Conservation (phyloP, 2,888 invertebrate genomes). For the Hydrotaea diabolus region DNA sequence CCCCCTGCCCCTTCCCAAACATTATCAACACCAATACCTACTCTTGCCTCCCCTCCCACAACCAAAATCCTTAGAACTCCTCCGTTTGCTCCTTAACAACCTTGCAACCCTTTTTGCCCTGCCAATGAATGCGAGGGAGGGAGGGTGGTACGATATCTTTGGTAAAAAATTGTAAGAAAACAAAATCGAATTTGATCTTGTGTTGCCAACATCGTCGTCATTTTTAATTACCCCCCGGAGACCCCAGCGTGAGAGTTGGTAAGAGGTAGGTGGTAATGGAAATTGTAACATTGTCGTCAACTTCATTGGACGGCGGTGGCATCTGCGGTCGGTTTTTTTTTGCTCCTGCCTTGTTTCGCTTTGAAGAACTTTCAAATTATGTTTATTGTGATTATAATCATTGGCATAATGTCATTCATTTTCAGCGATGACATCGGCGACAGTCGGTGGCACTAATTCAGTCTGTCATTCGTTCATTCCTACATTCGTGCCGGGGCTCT, state of each 20-base stretch:
- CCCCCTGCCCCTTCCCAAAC: background rate
- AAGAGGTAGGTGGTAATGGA: slow-evolving; percentile 3
- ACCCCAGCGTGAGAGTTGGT: slow-evolving; percentile 56
- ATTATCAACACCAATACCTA: background rate
- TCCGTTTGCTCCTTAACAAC: background rate
- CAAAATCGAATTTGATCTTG: slow-evolving; percentile 66
- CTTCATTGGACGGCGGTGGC: slow-evolving; percentile 10
- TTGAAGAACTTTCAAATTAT: slow-evolving; percentile 74
- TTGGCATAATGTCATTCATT: slow-evolving; percentile 32
- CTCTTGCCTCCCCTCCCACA: no score
- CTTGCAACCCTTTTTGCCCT: slow-evolving; percentile 54
- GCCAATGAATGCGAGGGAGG: background rate
- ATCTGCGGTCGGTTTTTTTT: slow-evolving; percentile 42
- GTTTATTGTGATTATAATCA: slow-evolving; percentile 62
- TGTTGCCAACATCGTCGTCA: slow-evolving; percentile 62
- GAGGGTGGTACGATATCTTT: background rate
- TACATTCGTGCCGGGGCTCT: background rate
- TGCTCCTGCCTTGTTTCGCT: slow-evolving; percentile 67
- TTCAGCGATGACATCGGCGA: background rate
- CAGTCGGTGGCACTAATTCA: background rate
- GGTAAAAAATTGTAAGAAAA: background rate
- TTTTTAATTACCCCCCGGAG: slow-evolving; percentile 76
- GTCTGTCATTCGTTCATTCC: slow-evolving; percentile 8
- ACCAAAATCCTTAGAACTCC: background rate
- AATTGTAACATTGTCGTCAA: slow-evolving; percentile 41